phyloP scores from a whole-genome alignment of 2,113 vertebrate genomes.

The Odontophorus gujanensis region DNA sequence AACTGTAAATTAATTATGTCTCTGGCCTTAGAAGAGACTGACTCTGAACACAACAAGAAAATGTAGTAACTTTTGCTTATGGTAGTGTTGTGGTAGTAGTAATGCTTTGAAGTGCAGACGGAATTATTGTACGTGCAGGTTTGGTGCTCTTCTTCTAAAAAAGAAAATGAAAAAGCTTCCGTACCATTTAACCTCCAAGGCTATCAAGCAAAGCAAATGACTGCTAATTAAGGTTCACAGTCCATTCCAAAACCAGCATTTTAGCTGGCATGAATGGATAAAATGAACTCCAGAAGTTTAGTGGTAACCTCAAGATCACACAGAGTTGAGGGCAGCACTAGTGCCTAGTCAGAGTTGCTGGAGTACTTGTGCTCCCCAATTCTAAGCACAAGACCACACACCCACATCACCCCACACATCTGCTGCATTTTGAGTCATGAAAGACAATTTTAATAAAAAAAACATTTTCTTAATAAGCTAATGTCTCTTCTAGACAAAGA shows the following conservation, averaged over 20 bases:
- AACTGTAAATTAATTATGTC: not conserved
- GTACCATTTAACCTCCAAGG: rapidly evolving
- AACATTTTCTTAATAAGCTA: not conserved
- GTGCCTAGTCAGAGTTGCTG: not conserved
- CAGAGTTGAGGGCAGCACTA: not conserved
- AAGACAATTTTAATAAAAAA: not conserved
- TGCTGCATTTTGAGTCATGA: not conserved
- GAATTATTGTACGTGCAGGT: not conserved
- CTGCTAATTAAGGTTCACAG: not conserved
- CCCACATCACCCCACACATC: not conserved
- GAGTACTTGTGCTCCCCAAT: not conserved
- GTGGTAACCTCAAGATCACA: not conserved
- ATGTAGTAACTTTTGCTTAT: not conserved
- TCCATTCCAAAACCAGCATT: not conserved
- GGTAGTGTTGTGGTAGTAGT: not conserved
- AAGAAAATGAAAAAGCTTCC: not conserved
- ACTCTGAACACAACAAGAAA: not conserved
- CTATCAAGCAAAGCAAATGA: not conserved
- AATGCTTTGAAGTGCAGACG: not conserved
- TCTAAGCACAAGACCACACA: not conserved
- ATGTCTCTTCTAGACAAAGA: rapidly evolving
- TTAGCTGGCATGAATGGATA: not conserved
- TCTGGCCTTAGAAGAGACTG: not conserved
- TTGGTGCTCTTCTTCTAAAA: not conserved
- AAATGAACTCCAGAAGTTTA: not conserved